phyloP scores from a whole-genome alignment of 2,113 vertebrate genomes.

The Macrotis lagotis region DNA sequence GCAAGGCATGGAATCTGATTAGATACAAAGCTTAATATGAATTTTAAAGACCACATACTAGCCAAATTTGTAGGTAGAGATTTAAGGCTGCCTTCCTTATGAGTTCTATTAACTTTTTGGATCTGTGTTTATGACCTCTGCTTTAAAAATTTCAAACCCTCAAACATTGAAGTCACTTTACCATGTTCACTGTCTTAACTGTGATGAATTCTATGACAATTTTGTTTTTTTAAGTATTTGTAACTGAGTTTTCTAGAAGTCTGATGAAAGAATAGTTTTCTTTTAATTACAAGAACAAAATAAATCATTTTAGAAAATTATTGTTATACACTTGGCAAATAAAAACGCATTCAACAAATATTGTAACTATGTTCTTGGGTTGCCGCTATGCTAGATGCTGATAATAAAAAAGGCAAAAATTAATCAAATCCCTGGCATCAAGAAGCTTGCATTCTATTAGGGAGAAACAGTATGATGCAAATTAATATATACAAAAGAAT shows the following conservation, averaged over 20 bases:
- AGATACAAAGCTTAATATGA: slow-evolving; percentile 18
- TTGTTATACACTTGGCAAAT: neutral
- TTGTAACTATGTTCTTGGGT: neutral
- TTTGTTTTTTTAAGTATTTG: neutral
- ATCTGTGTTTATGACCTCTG: neutral
- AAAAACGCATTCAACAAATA: neutral
- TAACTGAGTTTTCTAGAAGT: neutral
- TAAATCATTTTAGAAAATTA: neutral
- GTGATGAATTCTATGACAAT: neutral
- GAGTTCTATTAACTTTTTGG: neutral
- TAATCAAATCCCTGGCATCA: too few species aligned
- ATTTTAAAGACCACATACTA: slow-evolving; percentile 23
- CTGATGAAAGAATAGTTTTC: neutral
- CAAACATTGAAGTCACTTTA: neutral
- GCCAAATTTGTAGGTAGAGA: slow-evolving; percentile 15
- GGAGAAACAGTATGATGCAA: neutral
- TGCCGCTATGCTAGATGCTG: neutral
- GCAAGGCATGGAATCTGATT: neutral
- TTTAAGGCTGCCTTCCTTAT: neutral
- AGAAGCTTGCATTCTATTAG: neutral
- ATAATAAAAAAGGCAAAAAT: neutral
- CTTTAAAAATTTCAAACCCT: neutral
- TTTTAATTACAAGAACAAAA: neutral
- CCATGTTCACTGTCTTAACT: neutral
- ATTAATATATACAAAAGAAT: neutral